Base-by-base conservation (phyloP, 1,140 invertebrate species). In the Drosophila saltans region DNA sequence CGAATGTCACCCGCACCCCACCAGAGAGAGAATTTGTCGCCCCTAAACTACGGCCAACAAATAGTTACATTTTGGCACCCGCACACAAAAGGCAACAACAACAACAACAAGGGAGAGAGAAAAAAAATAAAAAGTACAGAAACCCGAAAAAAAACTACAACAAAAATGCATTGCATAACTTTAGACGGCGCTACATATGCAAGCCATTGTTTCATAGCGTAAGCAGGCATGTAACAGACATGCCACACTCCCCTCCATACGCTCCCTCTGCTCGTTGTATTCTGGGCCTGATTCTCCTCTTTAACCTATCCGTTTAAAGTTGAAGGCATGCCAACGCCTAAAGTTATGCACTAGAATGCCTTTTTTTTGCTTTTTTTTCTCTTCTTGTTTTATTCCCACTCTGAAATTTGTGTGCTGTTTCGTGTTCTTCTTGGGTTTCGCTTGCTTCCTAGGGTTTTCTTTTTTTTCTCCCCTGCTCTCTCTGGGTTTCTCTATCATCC, bases 161-260 rank as follows among this genome's bases (percentile, higher is more conserved):
- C 57, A 52, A 30, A 41, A 36, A 52, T 33, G 58, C 66, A 56
- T 74, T 72, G 62, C 78, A 85, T 85, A 85, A 85, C 82, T 86
- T 75, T 64, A 45, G 69, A 68, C 71, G 75, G 68, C 68, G 78
- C 71, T 59, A 72, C 71, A 84, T 84, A 75, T 78, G 78, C 81
- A 76, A 36, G 77, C 70, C 74, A 78, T 81, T 84, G 81, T 83
- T 84, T 74, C 30, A 21, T 67, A 52, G 60, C 16, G 70, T 69
- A 84, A 78, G 68, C 70, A 78, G 78, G 74, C 81, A 84, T 85
- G 81, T 78, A 84, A 84, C 81, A 84, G 80, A 78, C 63, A 63
- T 62, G 59, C 65, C 73, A 52, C 45, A 48, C 56, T 56, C 43
- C 7, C 60, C 16, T 11, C 6, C 4, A 30, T 2, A 2, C 16